Evolutionary conservation across 2,113 vertebrate species (phyloP), one percentile per base, ranked within the genome.

Genomic region (Pachypanchax playfairii): DNA sequence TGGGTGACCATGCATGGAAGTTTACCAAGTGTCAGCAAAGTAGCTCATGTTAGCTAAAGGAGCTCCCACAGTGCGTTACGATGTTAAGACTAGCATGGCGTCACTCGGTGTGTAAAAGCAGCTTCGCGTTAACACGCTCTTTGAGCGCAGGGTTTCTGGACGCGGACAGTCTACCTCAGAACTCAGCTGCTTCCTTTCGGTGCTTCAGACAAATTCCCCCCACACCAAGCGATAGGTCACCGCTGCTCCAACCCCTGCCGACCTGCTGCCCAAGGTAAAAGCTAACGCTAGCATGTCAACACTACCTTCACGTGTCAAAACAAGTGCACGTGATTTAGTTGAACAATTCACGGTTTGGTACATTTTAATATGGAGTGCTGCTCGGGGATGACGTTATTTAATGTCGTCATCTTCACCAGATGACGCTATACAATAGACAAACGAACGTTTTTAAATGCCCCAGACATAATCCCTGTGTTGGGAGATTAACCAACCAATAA

Each of bases 201-300:
- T 21, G 57, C 18, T 64, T 53, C 18, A 48, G 65, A 53, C 64
- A 1, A 12, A 54, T 31, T 53, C 24, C 38, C 56, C 55, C 22
- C 60, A 61, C 69, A 65, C 43, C 68, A 17, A 63, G 64, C 9
- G n/a, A 42, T 58, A 65, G 29, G 33, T 61, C 73, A 29, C 52
- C 43, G 26, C 62, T 54, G 1, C 65, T 53, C 28, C 65, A 38
- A 21, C 53, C 53, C 20, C 63, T 26, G 53, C 38, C 31, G 52
- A 65, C 68, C 78, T 65, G 47, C 69, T 36, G 36, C n/a, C 57
- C 59, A 82, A 92, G 91, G 91, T 92, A 90, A 88, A 59, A 35
- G 54, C 74, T 73, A 61, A 18, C 14, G 70, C 59, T 54, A 69
- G 28, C 21, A 22, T 21, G 21, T 51, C 13, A 21, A 21, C 14